These are phyloP conservation scores for Corvus hawaiiensis DNA, from an alignment of 2,113 vertebrate genomes.

Conservation along the genomic window DNA sequence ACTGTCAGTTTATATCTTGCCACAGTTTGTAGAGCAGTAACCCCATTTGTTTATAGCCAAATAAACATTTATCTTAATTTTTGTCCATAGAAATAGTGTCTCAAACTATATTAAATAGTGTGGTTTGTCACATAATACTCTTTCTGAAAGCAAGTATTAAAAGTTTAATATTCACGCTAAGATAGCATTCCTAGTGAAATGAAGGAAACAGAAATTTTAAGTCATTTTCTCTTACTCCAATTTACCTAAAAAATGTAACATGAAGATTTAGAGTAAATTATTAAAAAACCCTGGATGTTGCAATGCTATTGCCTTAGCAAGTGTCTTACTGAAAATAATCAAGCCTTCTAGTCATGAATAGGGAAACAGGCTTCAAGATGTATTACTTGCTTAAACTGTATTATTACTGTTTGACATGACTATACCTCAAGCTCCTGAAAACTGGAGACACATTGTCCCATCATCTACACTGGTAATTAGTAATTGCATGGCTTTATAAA, in stretches of 20 bases:
- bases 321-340: not conserved
- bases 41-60: not conserved
- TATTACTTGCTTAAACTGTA: not conserved
- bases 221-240: not conserved
- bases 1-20: not conserved
- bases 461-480: not conserved
- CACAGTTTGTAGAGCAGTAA: not conserved
- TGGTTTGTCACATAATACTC: not conserved
- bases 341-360: not conserved
- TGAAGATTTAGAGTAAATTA: not conserved
- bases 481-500: not conserved
- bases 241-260: not conserved
- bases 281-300: not conserved
- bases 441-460: not conserved
- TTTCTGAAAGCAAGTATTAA: not conserved
- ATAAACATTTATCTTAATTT: not conserved
- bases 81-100: not conserved
- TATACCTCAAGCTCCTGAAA: not conserved
- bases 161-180: not conserved
- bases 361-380: not conserved
- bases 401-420: not conserved
- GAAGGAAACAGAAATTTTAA: not conserved
- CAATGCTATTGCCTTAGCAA: not conserved
- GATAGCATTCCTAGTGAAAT: not conserved
- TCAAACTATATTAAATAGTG: not conserved